Conservation (phyloP, 2,888 invertebrate species). For the Drosophila limbata region DNA sequence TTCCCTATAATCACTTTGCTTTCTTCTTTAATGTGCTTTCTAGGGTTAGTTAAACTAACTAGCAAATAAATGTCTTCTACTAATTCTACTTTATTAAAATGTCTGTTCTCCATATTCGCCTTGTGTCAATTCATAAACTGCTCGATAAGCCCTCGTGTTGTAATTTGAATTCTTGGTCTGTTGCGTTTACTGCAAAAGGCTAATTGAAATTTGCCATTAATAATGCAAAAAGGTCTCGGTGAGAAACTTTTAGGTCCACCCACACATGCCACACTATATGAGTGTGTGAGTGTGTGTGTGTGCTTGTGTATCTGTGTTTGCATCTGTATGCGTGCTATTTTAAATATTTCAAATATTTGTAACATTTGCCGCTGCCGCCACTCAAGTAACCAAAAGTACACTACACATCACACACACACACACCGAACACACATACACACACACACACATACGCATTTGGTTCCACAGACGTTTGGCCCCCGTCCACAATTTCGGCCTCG, state of each 20-base stretch:
- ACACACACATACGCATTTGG: neutral
- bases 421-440: slow-evolving; percentile 4
- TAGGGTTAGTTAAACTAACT: no score
- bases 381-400: slow-evolving; percentile 68
- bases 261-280: slow-evolving; percentile 36
- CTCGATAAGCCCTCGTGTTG: slow-evolving; percentile 49
- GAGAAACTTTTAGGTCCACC: slow-evolving; percentile 76
- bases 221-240: slow-evolving; percentile 79
- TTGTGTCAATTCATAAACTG: slow-evolving; percentile 14
- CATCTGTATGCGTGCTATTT: slow-evolving; percentile 70
- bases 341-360: slow-evolving; percentile 81
- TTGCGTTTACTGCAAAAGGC: slow-evolving; percentile 76
- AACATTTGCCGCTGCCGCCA: slow-evolving; percentile 73
- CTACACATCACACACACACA: slow-evolving; percentile 34
- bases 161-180: slow-evolving; percentile 68
- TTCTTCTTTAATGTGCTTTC: no score
- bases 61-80: neutral
- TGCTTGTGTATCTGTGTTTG: slow-evolving; percentile 29
- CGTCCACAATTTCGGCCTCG: slow-evolving; percentile 57
- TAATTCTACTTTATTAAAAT: neutral
- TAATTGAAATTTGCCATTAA: slow-evolving; percentile 80
- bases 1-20: no score
- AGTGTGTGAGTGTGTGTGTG: slow-evolving; percentile 10
- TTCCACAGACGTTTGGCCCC: neutral
- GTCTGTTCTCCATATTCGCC: neutral